Conservation (phyloP, 2,888 invertebrate species). For the Pollenia griseotomentosa region DNA sequence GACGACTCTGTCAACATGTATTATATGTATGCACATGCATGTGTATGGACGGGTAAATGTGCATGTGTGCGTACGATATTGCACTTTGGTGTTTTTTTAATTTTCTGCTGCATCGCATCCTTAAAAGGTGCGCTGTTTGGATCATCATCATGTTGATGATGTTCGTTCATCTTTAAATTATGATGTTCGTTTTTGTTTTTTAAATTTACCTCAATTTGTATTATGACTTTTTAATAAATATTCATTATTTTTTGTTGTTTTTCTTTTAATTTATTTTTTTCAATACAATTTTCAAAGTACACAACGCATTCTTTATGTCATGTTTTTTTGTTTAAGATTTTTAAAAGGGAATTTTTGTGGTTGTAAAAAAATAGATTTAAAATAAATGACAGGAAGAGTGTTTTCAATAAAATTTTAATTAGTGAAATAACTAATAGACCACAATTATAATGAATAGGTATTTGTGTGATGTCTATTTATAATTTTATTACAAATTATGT, state of each 20-base stretch:
- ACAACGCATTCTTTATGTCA: constrained; percentile 46
- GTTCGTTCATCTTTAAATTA: background rate
- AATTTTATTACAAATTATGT: constrained; percentile 11
- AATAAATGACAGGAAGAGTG: constrained; percentile 72
- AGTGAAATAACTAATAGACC: constrained; percentile 44
- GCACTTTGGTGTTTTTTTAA: constrained; percentile 49
- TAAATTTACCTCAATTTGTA: constrained; percentile 61
- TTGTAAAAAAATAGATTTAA: constrained; percentile 27
- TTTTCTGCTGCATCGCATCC: constrained; percentile 60
- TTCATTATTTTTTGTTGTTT: background rate
- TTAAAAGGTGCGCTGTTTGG: constrained; percentile 72
- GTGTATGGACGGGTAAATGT: constrained; percentile 4
- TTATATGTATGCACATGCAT: no score
- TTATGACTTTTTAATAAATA: constrained; percentile 47
- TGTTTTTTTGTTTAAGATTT: constrained; percentile 2
- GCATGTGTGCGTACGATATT: constrained; percentile 19
- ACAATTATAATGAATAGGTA: constrained; percentile 16
- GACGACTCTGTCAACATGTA: no score
- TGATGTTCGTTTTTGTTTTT: constrained; percentile 1
- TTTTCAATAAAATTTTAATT: constrained; percentile 69
- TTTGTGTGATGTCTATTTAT: constrained; percentile 30
- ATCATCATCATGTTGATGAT: constrained; percentile 43
- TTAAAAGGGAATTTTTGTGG: constrained; percentile 37
- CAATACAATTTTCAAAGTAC: constrained; percentile 16
- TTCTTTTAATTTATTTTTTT: constrained; percentile 16